A percentile compares a stretch with the other conserved stretches of the same genome.
phyloP scores from a whole-genome alignment of 2,113 vertebrate genomes.

The Apteryx owenii region DNA sequence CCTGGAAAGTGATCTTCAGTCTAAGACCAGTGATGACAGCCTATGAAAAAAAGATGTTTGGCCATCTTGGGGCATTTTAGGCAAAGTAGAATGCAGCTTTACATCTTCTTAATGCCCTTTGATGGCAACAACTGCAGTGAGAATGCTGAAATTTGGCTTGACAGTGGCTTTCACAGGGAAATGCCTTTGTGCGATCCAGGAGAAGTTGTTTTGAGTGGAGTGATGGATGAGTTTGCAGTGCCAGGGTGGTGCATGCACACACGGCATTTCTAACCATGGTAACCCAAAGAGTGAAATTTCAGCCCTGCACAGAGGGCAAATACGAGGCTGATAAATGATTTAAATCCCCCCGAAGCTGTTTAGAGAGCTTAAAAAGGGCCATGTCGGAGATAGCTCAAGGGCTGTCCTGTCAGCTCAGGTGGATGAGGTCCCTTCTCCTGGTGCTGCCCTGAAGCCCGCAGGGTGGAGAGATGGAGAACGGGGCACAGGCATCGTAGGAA shows the following conservation, averaged over 20 bases:
- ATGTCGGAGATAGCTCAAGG: background rate
- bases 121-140: background rate
- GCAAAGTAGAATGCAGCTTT: background rate
- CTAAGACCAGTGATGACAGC: background rate
- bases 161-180: background rate
- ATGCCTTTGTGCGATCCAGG: background rate
- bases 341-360: background rate
- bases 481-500: background rate
- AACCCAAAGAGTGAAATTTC: background rate
- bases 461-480: background rate
- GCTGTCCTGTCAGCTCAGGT: background rate
- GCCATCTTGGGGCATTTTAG: background rate
- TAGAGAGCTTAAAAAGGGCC: background rate
- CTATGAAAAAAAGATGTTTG: accelerated
- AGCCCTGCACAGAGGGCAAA: background rate
- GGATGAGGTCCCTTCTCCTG: background rate
- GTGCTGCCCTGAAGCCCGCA: background rate
- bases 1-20: background rate
- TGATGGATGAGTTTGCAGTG: background rate
- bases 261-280: accelerated
- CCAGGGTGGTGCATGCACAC: accelerated
- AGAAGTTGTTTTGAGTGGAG: background rate
- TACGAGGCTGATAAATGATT: background rate
- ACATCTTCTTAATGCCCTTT: background rate
- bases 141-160: background rate